phyloP scores from a whole-genome alignment of 2,113 vertebrate genomes.

The Ascaphus truei region DNA sequence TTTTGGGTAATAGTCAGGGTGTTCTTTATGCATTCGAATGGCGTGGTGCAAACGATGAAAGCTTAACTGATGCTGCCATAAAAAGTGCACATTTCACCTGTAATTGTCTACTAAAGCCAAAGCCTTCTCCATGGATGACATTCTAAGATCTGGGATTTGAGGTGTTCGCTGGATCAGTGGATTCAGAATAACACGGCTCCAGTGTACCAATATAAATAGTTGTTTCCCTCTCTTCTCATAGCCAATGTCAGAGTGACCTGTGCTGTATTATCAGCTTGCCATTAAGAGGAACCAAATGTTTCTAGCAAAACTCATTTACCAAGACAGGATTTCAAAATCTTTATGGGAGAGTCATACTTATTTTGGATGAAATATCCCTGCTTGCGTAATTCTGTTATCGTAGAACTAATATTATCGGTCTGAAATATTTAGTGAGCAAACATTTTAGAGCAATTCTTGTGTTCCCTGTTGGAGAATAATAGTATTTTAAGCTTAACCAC shows the following conservation, averaged over 20 bases:
- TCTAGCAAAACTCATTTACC: neutral
- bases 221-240: neutral
- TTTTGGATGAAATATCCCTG: neutral
- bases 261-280: neutral
- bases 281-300: neutral
- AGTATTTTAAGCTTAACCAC: no score
- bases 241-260: slow-evolving; percentile 17
- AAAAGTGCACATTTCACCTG: no score
- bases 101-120: no score
- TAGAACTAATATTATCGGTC: neutral
- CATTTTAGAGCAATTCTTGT: no score
- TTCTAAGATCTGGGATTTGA: no score
- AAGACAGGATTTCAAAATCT: neutral
- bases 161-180: neutral
- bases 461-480: no score
- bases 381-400: neutral
- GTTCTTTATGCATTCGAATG: no score
- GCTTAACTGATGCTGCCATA: no score
- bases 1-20: no score
- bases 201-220: neutral
- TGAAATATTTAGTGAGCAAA: no score
- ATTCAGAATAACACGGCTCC: neutral
- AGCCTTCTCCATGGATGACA: no score
- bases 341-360: neutral
- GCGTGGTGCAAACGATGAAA: no score